Base-by-base conservation (phyloP, 2,113 vertebrate genomes). In the Hippolais icterina region DNA sequence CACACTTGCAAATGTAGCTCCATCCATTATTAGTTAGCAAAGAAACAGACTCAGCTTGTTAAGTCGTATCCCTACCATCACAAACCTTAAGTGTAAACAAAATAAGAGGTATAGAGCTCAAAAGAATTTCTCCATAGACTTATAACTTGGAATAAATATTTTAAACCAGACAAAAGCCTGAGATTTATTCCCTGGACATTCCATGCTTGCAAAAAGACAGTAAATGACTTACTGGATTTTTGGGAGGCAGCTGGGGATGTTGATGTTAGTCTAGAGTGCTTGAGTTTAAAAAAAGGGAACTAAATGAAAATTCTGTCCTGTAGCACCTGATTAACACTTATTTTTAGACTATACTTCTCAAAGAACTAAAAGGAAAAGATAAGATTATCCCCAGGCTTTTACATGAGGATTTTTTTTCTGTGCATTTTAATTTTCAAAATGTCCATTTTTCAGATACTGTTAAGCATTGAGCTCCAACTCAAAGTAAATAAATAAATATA, bases 381-480 rank as follows among this genome's bases (percentile, higher is more conserved):
- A 5, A 19, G 49, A 14, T 3, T 9, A 27, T 64, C 56, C 46
- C 7, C 4, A 29, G 19, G 4, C 21, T 71, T 77, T 80, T 42
- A 50, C 3, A 8, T 10, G 1, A 0, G 1, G 0, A 39, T 39
- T 2, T 12, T 57, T 68, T 23, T 53, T 16, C 75, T 39, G 54
- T 2, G 39, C 7, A 33, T 28, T 75, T 74, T 28, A 25, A 41
- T 68, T 85, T 65, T 83, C 42, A 82, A 66, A 4, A 29, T 12
- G 10, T 50, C 42, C 25, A 11, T 52, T 87, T 79, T 80, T 49
- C 81, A 83, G 42, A 31, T 93, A 72, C 42, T 61, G 44, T 31
- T 85, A 41, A 72, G 18, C 54, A 64, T 77, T 56, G 66, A 81
- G 79, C 42, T 90, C 60, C 72, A 83, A 54, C 23, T 12, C 23